A percentile compares a stretch with the other conserved stretches of the same genome.
These are phyloP conservation scores for Cheilosia vulpina DNA, from an alignment of 2,888 invertebrate species.

Conservation along the genomic window DNA sequence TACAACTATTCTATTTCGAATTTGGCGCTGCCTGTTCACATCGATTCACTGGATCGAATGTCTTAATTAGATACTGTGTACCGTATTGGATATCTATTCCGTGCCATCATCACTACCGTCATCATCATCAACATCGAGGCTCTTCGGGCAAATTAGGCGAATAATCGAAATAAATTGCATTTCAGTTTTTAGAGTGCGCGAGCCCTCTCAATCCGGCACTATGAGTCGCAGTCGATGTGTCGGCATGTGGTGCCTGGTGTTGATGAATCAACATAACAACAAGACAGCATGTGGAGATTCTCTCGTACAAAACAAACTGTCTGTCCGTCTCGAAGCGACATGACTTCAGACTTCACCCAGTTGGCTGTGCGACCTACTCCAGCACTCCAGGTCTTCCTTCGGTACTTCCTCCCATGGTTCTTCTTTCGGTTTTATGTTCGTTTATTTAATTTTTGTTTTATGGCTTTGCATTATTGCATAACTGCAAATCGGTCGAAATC, in stretches of 20 bases:
- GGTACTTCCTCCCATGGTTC: slow-evolving; percentile 51
- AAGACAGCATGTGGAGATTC: slow-evolving; percentile 65
- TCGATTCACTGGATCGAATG: slow-evolving; percentile 81
- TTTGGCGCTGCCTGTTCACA: slow-evolving; percentile 68
- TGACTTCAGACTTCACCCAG: slow-evolving; percentile 37
- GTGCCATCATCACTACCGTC: slow-evolving; percentile 40
- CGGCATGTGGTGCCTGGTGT: slow-evolving; percentile 10
- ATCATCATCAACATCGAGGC: slow-evolving; percentile 62
- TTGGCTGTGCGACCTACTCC: slow-evolving; percentile 28
- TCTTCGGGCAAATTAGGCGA: slow-evolving; percentile 74
- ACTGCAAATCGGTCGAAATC: slow-evolving; percentile 63
- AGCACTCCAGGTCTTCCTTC: slow-evolving; percentile 26
- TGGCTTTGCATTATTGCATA: slow-evolving; percentile 63
- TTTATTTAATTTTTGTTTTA: slow-evolving; percentile 70
- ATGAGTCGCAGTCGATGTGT: slow-evolving; percentile 10
- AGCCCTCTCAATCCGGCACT: slow-evolving; percentile 59
- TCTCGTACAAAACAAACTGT: slow-evolving; percentile 17
- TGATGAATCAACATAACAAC: slow-evolving; percentile 64
- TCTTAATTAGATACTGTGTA: slow-evolving; percentile 80
- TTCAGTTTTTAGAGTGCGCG: slow-evolving; percentile 37
- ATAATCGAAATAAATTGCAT: slow-evolving; percentile 76
- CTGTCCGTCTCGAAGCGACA: slow-evolving; percentile 41
- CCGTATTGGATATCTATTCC: slow-evolving; percentile 27
- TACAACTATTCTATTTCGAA: slow-evolving; percentile 51
- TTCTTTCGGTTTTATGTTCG: slow-evolving; percentile 47